Evolutionary conservation across 2,797 vertebrate genomes (phyloP).

Genomic region (Florisuga fusca): DNA sequence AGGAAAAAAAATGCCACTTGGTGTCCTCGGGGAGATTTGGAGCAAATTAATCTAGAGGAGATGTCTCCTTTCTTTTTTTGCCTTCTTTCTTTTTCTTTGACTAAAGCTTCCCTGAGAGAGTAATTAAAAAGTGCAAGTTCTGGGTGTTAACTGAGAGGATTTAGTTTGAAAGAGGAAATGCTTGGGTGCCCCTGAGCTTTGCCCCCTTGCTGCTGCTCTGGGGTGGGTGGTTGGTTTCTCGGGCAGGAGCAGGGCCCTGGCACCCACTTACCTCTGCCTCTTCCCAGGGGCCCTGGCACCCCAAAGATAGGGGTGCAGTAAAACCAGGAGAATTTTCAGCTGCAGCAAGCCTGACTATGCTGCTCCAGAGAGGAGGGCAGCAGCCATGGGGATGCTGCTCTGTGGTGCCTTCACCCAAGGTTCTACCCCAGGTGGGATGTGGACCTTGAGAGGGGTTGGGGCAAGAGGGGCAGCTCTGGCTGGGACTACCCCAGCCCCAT

Average conservation of each 20-base stretch:
- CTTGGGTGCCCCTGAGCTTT: not conserved
- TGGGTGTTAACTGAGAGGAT: not conserved
- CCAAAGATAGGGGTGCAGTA: not conserved
- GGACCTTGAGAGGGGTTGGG: too few species aligned
- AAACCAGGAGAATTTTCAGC: not conserved
- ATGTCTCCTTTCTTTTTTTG: not conserved
- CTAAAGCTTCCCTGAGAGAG: slow-evolving; percentile 59
- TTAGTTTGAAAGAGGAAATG: not conserved
- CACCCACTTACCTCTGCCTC: not conserved
- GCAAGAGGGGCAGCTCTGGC: not conserved
- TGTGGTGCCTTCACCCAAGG: not conserved
- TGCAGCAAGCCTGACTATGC: too few species aligned
- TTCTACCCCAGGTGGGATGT: not conserved
- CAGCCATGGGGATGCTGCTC: rapidly evolving
- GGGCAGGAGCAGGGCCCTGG: not conserved
- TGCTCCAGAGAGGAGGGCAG: not conserved
- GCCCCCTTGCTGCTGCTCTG: not conserved
- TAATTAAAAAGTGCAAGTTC: slow-evolving; percentile 50
- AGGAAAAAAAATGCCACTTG: not conserved
- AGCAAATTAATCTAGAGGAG: slow-evolving; percentile 30
- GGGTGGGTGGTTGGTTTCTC: not conserved
- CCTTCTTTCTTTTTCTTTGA: not conserved
- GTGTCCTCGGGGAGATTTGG: slow-evolving; percentile 4
- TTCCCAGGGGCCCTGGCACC: not conserved
- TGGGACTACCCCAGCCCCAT: not conserved